A percentile compares a stretch with the other conserved stretches of the same genome.
phyloP scores from a whole-genome alignment of 2,797 vertebrate species.

The Pseudopleuronectes americanus region DNA sequence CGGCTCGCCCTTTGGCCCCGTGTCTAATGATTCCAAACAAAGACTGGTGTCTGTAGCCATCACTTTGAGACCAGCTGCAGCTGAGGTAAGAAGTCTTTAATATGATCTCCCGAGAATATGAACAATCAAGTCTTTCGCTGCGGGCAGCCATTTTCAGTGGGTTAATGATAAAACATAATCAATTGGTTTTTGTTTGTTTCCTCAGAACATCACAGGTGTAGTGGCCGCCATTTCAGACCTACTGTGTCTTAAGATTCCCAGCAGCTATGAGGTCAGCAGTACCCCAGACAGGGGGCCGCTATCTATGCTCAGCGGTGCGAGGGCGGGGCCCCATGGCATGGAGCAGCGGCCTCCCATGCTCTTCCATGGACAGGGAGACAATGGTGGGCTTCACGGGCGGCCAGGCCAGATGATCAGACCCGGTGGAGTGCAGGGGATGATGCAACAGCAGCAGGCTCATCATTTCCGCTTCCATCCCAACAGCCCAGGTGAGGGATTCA shows the following conservation, averaged over 20 bases:
- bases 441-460: slow-evolving; percentile 84
- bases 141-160: too few species aligned
- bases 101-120: background rate
- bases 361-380: slow-evolving; percentile 85
- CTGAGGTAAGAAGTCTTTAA: slow-evolving; percentile 87
- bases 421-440: slow-evolving; percentile 82
- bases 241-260: slow-evolving; percentile 94
- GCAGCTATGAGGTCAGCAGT: slow-evolving; percentile 96
- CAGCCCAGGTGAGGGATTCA: slow-evolving; percentile 86
- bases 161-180: too few species aligned
- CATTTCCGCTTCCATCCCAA: slow-evolving; percentile 83
- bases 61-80: slow-evolving; percentile 95
- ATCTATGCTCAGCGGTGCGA: slow-evolving; percentile 70
- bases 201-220: slow-evolving; percentile 93
- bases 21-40: slow-evolving; percentile 89
- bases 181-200: background rate
- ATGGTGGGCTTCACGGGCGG: slow-evolving; percentile 78
- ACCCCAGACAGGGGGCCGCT: slow-evolving; percentile 85
- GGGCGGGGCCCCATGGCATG: slow-evolving; percentile 76
- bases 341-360: slow-evolving; percentile 87
- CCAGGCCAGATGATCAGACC: slow-evolving; percentile 81
- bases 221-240: slow-evolving; percentile 97
- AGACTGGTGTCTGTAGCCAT: slow-evolving; percentile 98
- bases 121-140: too few species aligned
- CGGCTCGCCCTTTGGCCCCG: slow-evolving; percentile 86